A percentile compares a stretch with the other conserved stretches of the same genome.
Conservation (phyloP, 1,140 invertebrate genomes). For the Ctenoplectra terminalis region DNA sequence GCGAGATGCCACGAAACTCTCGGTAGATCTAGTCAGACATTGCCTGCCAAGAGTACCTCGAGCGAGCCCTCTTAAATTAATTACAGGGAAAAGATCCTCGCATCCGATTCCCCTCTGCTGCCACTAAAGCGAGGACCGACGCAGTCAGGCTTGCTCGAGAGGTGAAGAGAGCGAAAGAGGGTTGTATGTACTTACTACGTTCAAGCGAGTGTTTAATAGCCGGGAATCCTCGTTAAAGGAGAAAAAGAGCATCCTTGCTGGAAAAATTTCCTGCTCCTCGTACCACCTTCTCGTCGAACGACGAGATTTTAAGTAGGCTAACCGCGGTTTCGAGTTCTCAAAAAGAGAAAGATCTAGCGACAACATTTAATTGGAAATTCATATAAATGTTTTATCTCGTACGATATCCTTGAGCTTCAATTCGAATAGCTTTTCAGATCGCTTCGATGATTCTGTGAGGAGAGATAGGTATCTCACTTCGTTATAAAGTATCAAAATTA, state of each 20-base stretch:
- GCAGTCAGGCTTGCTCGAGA: slow-evolving; percentile 52
- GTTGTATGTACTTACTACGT: slow-evolving; percentile 58
- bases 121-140: slow-evolving; percentile 10
- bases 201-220: slow-evolving; percentile 70
- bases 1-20: slow-evolving; percentile 63
- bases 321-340: not conserved
- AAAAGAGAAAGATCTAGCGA: not conserved
- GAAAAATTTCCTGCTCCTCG: slow-evolving; percentile 69
- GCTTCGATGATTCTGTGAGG: too few relatives aligned
- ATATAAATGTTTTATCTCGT: too few relatives aligned
- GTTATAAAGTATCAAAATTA: too few relatives aligned
- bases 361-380: too few relatives aligned
- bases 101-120: slow-evolving; percentile 68
- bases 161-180: slow-evolving; percentile 58
- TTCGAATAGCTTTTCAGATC: too few relatives aligned
- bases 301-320: slow-evolving; percentile 70
- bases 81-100: slow-evolving; percentile 79
- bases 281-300: slow-evolving; percentile 39
- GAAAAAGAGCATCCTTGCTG: slow-evolving; percentile 62
- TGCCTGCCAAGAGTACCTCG: slow-evolving; percentile 64
- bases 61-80: slow-evolving; percentile 79
- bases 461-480: too few relatives aligned
- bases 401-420: too few relatives aligned
- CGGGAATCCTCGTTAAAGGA: slow-evolving; percentile 73
- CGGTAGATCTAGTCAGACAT: slow-evolving; percentile 43